Percentiles rank a stretch among this genome's conserved stretches.
Evolutionary conservation across 2,888 invertebrate genomes (phyloP).

Genomic region (Eupithecia exiguata): DNA sequence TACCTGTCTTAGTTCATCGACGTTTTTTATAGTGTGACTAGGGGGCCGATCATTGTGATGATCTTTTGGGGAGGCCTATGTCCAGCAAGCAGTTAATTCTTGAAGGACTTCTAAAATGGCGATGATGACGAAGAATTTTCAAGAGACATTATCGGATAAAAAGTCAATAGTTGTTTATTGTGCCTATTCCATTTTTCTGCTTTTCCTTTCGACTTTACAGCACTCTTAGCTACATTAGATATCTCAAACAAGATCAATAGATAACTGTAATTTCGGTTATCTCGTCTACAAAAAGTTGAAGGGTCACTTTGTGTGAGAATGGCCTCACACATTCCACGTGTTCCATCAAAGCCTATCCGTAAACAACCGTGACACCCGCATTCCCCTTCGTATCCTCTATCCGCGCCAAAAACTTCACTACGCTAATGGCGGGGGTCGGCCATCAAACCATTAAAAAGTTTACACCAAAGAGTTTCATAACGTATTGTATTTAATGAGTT

Average conservation of each 20-base stretch:
- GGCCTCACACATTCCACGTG: neutral
- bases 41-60: neutral
- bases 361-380: neutral
- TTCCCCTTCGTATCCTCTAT: neutral
- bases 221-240: too few species aligned
- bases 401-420: conserved; percentile 23
- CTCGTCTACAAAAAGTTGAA: neutral
- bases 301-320: neutral
- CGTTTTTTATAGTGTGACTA: neutral
- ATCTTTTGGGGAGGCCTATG: neutral
- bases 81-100: neutral
- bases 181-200: too few species aligned
- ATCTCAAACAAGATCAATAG: too few species aligned
- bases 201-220: too few species aligned
- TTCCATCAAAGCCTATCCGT: neutral
- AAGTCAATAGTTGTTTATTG: too few species aligned
- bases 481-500: conserved; percentile 29
- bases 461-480: conserved; percentile 27
- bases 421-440: conserved; percentile 23
- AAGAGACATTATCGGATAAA: neutral
- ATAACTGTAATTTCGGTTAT: neutral
- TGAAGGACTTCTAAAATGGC: neutral
- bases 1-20: too few species aligned
- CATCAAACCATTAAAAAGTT: conserved; percentile 36
- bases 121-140: neutral